phyloP scores from a whole-genome alignment of 1,140 invertebrate genomes.

The Cryptotermes secundus region DNA sequence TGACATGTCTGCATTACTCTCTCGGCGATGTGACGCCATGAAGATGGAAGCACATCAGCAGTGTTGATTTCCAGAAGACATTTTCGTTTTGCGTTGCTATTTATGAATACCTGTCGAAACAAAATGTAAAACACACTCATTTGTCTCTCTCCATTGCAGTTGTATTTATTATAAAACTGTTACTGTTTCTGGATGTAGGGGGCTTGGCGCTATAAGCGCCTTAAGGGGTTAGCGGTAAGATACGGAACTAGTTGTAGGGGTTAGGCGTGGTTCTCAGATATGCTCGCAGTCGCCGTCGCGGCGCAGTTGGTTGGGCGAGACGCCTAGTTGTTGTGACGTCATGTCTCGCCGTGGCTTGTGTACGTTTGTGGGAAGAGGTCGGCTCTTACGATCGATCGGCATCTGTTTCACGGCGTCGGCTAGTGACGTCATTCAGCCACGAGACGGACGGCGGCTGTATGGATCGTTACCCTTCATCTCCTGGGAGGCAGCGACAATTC shows the following conservation, averaged over 20 bases:
- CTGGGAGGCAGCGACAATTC: background rate
- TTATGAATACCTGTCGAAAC: too few relatives aligned
- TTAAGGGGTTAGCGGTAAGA: background rate
- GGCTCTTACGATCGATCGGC: background rate
- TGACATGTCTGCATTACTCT: too few relatives aligned
- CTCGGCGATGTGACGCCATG: too few relatives aligned
- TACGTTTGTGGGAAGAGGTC: background rate
- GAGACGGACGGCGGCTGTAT: background rate
- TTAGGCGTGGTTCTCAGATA: background rate
- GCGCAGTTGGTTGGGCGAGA: background rate
- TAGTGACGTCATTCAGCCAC: background rate
- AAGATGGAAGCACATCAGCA: too few relatives aligned
- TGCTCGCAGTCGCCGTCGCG: background rate
- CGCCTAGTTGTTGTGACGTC: background rate
- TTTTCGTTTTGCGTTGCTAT: too few relatives aligned
- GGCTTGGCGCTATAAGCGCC: background rate
- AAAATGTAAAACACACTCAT: too few relatives aligned
- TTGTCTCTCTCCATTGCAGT: background rate
- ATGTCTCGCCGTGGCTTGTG: background rate
- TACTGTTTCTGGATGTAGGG: background rate
- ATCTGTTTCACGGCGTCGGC: background rate
- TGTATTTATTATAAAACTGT: background rate
- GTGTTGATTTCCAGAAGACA: too few relatives aligned
- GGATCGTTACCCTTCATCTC: slow-evolving; percentile 3
- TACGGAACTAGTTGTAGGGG: background rate